Evolutionary conservation across 2,797 vertebrate genomes (phyloP).

Genomic region (Neostethus bicornis): DNA sequence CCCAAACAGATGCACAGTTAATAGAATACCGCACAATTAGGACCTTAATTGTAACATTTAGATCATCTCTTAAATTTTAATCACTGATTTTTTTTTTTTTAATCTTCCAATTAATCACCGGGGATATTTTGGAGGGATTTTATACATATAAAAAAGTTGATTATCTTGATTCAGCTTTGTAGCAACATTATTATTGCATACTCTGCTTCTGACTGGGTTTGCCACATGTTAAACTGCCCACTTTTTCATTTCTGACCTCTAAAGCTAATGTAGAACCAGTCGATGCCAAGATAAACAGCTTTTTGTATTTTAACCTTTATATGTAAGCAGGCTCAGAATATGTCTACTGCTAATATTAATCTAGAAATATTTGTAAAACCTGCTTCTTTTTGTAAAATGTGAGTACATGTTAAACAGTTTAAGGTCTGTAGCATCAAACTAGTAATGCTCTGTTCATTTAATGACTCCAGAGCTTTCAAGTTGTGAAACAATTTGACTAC

Average conservation of each 20-base stretch:
- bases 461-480: conserved; percentile 31
- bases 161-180: conserved; percentile 47
- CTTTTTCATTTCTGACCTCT: conserved; percentile 29
- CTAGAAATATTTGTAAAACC: conserved; percentile 29
- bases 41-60: conserved; percentile 60
- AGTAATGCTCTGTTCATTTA: conserved; percentile 34
- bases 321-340: conserved; percentile 34
- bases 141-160: conserved; percentile 29
- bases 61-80: conserved; percentile 57
- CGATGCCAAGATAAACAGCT: conserved; percentile 60
- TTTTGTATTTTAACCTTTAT: conserved; percentile 64
- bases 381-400: conserved; percentile 27
- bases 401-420: conserved; percentile 5
- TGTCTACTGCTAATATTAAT: conserved; percentile 15
- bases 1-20: conserved; percentile 59
- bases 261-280: conserved; percentile 46
- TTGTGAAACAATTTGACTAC: conserved; percentile 32
- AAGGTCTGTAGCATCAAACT: conserved; percentile 20
- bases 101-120: conserved; percentile 62
- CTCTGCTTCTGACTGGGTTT: conserved; percentile 28
- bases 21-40: conserved; percentile 60
- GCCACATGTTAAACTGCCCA: conserved; percentile 20
- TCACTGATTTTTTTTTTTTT: conserved; percentile 70
- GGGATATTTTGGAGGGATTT: conserved; percentile 57
- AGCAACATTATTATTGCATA: conserved; percentile 40